Evolutionary conservation across 1,140 invertebrate species (phyloP).

Genomic region (Drosophila prosaltans): DNA sequence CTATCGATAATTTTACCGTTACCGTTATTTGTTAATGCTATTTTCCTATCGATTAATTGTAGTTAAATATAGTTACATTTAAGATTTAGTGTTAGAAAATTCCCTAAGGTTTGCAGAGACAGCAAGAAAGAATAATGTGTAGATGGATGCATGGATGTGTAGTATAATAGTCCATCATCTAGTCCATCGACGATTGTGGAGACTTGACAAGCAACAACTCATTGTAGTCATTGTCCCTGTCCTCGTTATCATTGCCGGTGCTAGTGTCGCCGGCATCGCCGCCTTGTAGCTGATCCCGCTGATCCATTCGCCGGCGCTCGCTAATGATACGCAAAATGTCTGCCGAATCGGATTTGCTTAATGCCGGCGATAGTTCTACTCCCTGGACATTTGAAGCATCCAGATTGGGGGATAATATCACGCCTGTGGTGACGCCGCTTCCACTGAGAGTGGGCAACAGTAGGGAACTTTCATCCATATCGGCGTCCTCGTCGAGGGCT

Average conservation of each 20-base stretch:
- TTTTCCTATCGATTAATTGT: slow-evolving; percentile 34
- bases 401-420: slow-evolving; percentile 20
- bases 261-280: slow-evolving; percentile 49
- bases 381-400: slow-evolving; percentile 10
- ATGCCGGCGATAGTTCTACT: slow-evolving; percentile 14
- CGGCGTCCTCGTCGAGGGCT: slow-evolving; percentile 80
- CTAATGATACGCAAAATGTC: slow-evolving; percentile 82
- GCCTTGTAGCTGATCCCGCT: slow-evolving; percentile 61
- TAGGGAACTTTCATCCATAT: slow-evolving; percentile 78
- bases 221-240: slow-evolving; percentile 77
- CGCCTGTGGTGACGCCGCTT: neutral
- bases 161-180: slow-evolving; percentile 16
- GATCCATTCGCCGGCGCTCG: slow-evolving; percentile 78
- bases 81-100: slow-evolving; percentile 51
- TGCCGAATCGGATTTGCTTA: slow-evolving; percentile 75
- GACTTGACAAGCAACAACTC: slow-evolving; percentile 79
- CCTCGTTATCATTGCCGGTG: slow-evolving; percentile 34
- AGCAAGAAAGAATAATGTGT: neutral
- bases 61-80: slow-evolving; percentile 43
- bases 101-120: slow-evolving; percentile 56
- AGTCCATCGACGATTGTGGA: slow-evolving; percentile 78
- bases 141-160: neutral
- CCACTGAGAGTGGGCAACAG: slow-evolving; percentile 54
- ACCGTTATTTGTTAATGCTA: slow-evolving; percentile 38
- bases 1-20: slow-evolving; percentile 40